Evolutionary conservation across 2,888 invertebrate species (phyloP), one percentile per base, ranked within the genome.

Genomic region (Calliphora vomitoria): DNA sequence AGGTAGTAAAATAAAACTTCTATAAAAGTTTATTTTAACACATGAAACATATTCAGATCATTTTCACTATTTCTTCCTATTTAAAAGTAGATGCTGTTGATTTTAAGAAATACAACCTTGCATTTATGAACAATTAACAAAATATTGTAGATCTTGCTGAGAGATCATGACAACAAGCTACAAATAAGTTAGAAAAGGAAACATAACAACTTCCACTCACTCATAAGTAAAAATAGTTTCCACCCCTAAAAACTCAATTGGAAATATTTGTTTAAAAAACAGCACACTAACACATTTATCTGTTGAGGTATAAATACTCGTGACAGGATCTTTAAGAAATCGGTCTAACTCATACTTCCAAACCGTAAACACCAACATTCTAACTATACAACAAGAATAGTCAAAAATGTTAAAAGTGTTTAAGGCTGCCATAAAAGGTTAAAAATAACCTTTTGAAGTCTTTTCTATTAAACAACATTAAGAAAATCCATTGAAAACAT

Each of bases 321-420:
- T 6, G 1, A 8, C 13, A 72, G 72, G 55, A 64, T 44, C 38
- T 53, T 68, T 10, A 41, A 75, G 55, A 84, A 87, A 71, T 87
- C 74, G 87, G 88, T 89, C 69, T 75, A 82, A 89, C 81, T 88
- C 86, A 84, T 68, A 76, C 82, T 64, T 18, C 53, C 53, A 20
- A 82, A 25, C 66, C 35, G 50, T 8, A 41, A 66, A 35, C 55
- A 68, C 41, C 18, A 31, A 55, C n/a, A 44, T 58, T 66, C 53
- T 68, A 11, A 15, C 13, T 25, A 53, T 47, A 25, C 13, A 8
- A 58, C 5, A 60, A 55, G 60, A 60, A 44, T 41, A 44, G n/a
- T 25, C 44, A 64, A 53, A 20, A 64, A 53, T 64, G 38, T 38
- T 18, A 8, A 20, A 62, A 55, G 38, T 38, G 50, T 76, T 55